Evolutionary conservation across 2,888 invertebrate genomes (phyloP), one percentile per base, ranked within the genome.

Genomic region (Kryphioiulus occultus): DNA sequence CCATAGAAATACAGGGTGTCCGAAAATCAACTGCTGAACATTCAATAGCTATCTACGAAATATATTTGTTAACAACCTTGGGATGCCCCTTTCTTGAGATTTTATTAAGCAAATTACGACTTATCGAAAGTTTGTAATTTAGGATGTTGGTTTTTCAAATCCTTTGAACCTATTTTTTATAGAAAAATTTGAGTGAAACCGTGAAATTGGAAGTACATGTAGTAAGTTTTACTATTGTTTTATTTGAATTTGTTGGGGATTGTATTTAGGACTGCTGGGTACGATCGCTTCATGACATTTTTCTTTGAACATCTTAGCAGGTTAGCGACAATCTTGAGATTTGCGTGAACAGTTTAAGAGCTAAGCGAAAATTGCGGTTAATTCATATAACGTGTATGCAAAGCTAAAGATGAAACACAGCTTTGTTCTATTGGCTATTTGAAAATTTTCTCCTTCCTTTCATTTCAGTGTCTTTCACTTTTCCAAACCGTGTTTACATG

Each of bases 401-500:
- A 22, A 59, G 59, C 22, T 68, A 26, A 68, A 26, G 68, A 68
- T 68, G 68, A 68, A 68, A 68, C 26, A 12, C 26, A 12, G 68
- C 68, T 68, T 68, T 68, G 68, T 68, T 68, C 68, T 26, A 68
- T 12, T 26, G 26, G 26, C 12, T 26, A 26, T 68, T 68, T 68
- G 22, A 1, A 26, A 30, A 68, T 0, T 59, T 59, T 59, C n/a
- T 26, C 26, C 15, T 26, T 39, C 9, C n/a, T 26, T 22, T 26
- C 68, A 68, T 68, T 26, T 68, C 68, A 68, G n/a, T 26, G 68
- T 30, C 68, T 26, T 68, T 68, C 68, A 68, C 68, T 68, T 68
- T 68, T 68, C 68, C 68, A 68, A 68, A 68, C 68, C 26, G 10
- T 68, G 68, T 68, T 68, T 68, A 26, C 68, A 68, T 68, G 68